Evolutionary conservation across 2,797 vertebrate species (phyloP), one percentile per base, ranked within the genome.

Genomic region (Phaenicophaeus curvirostris): DNA sequence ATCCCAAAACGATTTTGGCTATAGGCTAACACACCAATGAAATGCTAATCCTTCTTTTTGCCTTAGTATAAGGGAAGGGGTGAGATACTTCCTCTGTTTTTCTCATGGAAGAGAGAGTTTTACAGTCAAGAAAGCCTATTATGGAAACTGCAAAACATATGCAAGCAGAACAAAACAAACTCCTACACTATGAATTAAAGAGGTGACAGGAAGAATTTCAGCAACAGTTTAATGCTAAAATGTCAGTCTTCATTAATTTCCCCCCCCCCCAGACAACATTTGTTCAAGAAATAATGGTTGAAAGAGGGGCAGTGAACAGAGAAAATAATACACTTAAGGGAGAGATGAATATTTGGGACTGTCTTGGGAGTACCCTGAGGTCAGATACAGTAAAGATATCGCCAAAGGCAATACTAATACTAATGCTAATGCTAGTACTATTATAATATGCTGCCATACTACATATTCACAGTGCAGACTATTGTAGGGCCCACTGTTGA

Each of bases 321-420:
- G 78, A 71, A 89, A 82, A 30, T 51, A 80, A 42, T 21, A 15
- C 9, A 21, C 51, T 65, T 84, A 62, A 81, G 14, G 19, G 30
- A 65, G 11, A 20, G 54, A 46, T 6, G 11, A 58, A 74, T 24
- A 15, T 77, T 87, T 84, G n/a, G 28, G n/a, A 62, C 30, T 37
- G 68, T 13, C 37, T 71, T 79, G 28, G 78, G 42, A 79, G 7
- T 20, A 78, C 11, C 37, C 67, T 72, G 46, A 55, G 6, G 3
- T 78, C 50, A 78, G 54, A 57, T 28, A 16, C 41, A 57, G 41
- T 42, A 78, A 68, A 80, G 30, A 41, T 42, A 68, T 51, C 74
- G 31, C 17, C 48, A 87, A 93, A 90, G 68, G 5, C 35, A 87
- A 91, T 79, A 50, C 16, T 74, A 68, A 30, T 42, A 63, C 15